Conservation (phyloP, 2,888 invertebrate species). For the Onchidella celtica region DNA sequence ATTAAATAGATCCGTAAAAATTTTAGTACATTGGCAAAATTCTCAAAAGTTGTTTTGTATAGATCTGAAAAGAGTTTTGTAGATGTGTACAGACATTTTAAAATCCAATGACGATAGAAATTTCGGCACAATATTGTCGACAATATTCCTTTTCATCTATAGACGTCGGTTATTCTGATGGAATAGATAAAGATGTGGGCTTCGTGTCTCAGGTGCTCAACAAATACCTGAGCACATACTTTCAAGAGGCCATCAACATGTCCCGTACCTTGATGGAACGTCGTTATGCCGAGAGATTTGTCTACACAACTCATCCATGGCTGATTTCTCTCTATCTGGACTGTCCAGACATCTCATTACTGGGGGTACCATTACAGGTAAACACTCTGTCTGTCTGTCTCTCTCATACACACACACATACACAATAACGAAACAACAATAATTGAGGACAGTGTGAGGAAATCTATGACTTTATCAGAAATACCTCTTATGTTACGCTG, state of each 20-base stretch:
- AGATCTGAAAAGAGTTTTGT: too few species aligned
- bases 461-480: too few species aligned
- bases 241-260: conserved; percentile 67
- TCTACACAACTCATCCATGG: conserved; percentile 78
- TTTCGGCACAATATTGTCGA: background rate
- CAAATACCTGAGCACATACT: conserved; percentile 72
- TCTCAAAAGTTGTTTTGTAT: too few species aligned
- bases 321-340: conserved; percentile 72
- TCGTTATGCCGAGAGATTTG: conserved; percentile 68
- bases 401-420: too few species aligned
- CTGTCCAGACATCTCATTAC: conserved; percentile 64
- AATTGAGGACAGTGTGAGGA: too few species aligned
- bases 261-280: conserved; percentile 56
- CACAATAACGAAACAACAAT: too few species aligned
- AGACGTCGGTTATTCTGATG: conserved; percentile 77
- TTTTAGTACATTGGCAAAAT: too few species aligned
- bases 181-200: conserved; percentile 60
- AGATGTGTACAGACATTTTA: too few species aligned
- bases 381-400: too few species aligned
- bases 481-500: too few species aligned
- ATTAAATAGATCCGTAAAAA: too few species aligned
- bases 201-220: conserved; percentile 74
- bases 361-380: conserved; percentile 65
- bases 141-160: conserved; percentile 26
- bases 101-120: too few species aligned